Evolutionary conservation across 1,140 invertebrate species (phyloP), one percentile per base, ranked within the genome.

Genomic region (Heliconius hermathena): DNA sequence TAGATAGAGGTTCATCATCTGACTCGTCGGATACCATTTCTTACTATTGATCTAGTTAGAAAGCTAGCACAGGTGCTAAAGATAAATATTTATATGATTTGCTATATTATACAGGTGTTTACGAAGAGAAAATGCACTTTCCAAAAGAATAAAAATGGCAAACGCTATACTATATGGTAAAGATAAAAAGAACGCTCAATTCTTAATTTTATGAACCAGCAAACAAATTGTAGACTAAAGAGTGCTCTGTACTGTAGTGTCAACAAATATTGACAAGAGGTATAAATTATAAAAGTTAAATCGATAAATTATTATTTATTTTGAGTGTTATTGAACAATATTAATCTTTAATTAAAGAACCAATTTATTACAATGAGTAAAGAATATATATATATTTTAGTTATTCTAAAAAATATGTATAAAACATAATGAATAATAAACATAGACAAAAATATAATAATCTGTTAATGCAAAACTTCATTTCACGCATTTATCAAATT

Each of bases 1-100:
- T 78, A 13, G 94, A 90, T 41, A 95, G 84, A 1, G 93, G 93
- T 82, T 95, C 94, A 81, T 95, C 92, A 66, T 95, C 94, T 8
- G 94, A 94, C 33, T 95, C 93, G 22, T 94, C 91, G 13, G 93
- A 94, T 71, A 84, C 74, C 90, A 94, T 94, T 73, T 76, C 57
- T 66, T 66, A 66, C 26, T 66, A 66, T 66, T 66, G 60, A 66
- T 66, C 22, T 29, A 66, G 26, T 29, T 26, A 29, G 11, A 66
- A 26, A 66, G 13, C 13, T 66, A 29, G 60, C 22, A 66, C 60
- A 29, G 5, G 29, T 16, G 26, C 3, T n/a, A 66, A 66, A 66
- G 29, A 26, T 66, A 66, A 66, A 66, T 66, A 66, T 66, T 66
- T 66, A 6, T 29, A 6, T n/a, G 60, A 66, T 13, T 29, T 29